Percentiles rank a stretch among this genome's conserved stretches.
These are phyloP conservation scores for Hydropsyche betteni DNA, from an alignment of 2,888 invertebrate genomes.

Conservation along the genomic window DNA sequence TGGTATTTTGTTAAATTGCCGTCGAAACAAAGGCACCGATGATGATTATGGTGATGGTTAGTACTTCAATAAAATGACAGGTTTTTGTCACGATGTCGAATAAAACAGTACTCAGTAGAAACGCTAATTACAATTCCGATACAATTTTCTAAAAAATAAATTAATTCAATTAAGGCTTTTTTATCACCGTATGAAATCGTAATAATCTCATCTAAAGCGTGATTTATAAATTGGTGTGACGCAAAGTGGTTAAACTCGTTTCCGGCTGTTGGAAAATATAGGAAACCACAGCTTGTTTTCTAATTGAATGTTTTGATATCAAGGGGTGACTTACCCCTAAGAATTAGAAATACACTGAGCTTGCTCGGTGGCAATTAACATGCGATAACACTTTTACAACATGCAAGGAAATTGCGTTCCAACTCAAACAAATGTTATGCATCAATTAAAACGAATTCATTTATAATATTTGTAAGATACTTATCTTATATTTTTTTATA, in stretches of 20 bases:
- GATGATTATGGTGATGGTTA: too few relatives aligned
- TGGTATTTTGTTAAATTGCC: too few relatives aligned
- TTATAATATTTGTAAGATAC: background rate
- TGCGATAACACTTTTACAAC: background rate
- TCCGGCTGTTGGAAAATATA: background rate
- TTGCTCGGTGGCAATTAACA: background rate
- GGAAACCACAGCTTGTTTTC: constrained; percentile 15
- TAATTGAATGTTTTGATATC: background rate
- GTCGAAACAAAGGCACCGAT: too few relatives aligned
- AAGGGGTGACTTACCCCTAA: background rate
- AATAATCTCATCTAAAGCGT: background rate
- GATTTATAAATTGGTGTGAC: background rate
- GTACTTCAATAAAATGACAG: too few relatives aligned
- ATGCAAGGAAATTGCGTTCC: background rate
- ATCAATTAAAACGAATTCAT: background rate
- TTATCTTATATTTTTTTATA: too few relatives aligned
- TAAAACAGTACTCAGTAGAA: too few relatives aligned
- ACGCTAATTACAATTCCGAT: background rate
- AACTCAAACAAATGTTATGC: background rate
- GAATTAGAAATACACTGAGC: background rate
- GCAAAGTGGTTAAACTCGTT: background rate
- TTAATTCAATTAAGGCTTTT: background rate
- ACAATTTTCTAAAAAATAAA: background rate
- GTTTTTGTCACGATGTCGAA: too few relatives aligned
- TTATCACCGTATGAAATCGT: background rate